phyloP scores from a whole-genome alignment of 1,140 invertebrate genomes.

The Tachypleus tridentatus region DNA sequence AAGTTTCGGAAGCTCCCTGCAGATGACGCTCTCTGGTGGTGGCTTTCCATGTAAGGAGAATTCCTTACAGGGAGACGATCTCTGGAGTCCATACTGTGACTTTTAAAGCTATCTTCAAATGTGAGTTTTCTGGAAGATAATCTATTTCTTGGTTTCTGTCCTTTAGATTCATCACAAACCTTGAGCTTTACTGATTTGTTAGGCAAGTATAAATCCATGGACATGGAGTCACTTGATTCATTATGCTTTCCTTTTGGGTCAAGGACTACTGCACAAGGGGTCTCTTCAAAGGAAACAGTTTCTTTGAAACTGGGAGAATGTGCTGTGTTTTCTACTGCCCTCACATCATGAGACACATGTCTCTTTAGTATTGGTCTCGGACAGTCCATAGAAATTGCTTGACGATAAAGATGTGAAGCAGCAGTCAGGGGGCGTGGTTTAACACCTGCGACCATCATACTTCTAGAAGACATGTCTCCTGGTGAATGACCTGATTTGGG shows the following conservation, averaged over 20 bases:
- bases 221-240: constrained; percentile 18
- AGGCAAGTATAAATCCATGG: constrained; percentile 19
- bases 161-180: constrained; percentile 14
- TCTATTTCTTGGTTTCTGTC: neutral
- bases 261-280: neutral
- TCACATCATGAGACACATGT: neutral
- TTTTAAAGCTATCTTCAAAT: no score
- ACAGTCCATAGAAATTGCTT: constrained; percentile 21
- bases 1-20: no score
- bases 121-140: no score
- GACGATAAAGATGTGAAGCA: constrained; percentile 13
- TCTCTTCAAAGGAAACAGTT: neutral
- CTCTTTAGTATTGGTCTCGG: constrained; percentile 7
- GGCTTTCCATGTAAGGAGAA: no score
- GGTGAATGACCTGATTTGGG: no score
- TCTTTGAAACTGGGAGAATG: neutral
- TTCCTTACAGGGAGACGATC: no score
- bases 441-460: neutral
- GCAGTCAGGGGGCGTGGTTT: constrained; percentile 14
- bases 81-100: no score
- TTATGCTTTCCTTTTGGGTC: neutral
- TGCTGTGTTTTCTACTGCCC: neutral
- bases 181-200: constrained; percentile 13
- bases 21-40: no score
- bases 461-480: no score